Base-by-base conservation (phyloP, 2,888 invertebrate genomes). In the Xanthia icteritia region DNA sequence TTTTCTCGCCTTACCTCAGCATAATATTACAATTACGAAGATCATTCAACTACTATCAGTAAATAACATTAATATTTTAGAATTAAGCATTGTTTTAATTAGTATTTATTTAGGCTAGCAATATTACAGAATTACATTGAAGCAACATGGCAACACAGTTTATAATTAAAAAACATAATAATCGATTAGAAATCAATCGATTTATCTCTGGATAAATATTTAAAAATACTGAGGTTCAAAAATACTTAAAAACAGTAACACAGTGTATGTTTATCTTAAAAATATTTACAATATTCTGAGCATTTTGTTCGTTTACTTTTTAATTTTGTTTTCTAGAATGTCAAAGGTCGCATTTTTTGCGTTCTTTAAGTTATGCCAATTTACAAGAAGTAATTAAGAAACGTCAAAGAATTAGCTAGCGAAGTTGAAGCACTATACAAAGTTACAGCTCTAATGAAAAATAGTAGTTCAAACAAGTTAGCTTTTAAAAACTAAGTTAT, bases 41-140 rank as follows among this genome's bases (percentile, higher is more conserved):
- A 92, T 92, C 90, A 91, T 91, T 92, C 92, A 93, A 94, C 96
- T 95, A 95, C 95, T 95, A 95, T 95, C 94, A 94, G 93, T 96
- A 95, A 95, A 94, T 95, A 96, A 96, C 96, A 95, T 96, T 94
- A 95, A 96, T 94, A 94, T 94, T 92, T 94, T 93, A 93, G 93
- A 95, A 94, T 92, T 92, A 95, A 95, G 95, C 95, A 93, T 92
- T 81, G 90, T 92, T 91, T 90, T 89, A 86, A 77, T 87, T 88
- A 89, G 66, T 85, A 90, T 91, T 92, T 92, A 92, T 91, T 92
- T 94, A 95, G 86, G 92, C 94, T 95, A 95, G 94, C 93, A 94
- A 94, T 91, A 93, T 92, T 94, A 94, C 94, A 93, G 91, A 93
- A 92, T 91, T 92, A 92, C 92, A 92, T 89, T 88, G 87, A 93